These are phyloP conservation scores for Sinohyriopsis cumingii DNA, from an alignment of 2,888 invertebrate genomes.

Conservation along the genomic window DNA sequence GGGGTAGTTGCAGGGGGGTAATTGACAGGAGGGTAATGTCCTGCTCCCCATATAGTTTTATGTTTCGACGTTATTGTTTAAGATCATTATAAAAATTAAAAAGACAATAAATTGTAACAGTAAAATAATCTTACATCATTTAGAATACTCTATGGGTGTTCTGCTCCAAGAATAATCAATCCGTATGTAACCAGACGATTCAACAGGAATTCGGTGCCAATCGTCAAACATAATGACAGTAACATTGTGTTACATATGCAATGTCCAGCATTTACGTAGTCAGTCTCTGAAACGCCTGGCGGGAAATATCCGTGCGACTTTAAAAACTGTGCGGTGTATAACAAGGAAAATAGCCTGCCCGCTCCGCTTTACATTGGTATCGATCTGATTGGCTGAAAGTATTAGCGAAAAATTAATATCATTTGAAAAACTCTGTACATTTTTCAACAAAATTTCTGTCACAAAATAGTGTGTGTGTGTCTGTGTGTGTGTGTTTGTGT, in stretches of 20 bases:
- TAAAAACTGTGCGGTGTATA: conserved; percentile 52
- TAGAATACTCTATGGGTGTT: conserved; percentile 18
- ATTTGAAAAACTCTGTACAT: background rate
- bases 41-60: no score
- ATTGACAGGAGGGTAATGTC: no score
- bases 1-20: no score
- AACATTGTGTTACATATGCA: conserved; percentile 31
- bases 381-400: conserved; percentile 15
- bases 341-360: conserved; percentile 39
- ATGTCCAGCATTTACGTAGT: conserved; percentile 31
- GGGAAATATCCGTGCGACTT: conserved; percentile 51
- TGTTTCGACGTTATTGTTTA: no score
- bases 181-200: conserved; percentile 27
- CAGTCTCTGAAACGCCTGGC: conserved; percentile 50
- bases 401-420: background rate
- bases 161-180: conserved; percentile 30
- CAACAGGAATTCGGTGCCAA: conserved; percentile 39
- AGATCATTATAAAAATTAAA: no score
- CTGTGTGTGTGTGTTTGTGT: no score
- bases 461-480: no score
- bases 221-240: conserved; percentile 30
- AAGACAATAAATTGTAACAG: no score
- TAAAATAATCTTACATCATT: no score
- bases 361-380: conserved; percentile 39
- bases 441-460: background rate